Evolutionary conservation across 2,113 vertebrate genomes (phyloP).

Genomic region (Heliornis fulica): DNA sequence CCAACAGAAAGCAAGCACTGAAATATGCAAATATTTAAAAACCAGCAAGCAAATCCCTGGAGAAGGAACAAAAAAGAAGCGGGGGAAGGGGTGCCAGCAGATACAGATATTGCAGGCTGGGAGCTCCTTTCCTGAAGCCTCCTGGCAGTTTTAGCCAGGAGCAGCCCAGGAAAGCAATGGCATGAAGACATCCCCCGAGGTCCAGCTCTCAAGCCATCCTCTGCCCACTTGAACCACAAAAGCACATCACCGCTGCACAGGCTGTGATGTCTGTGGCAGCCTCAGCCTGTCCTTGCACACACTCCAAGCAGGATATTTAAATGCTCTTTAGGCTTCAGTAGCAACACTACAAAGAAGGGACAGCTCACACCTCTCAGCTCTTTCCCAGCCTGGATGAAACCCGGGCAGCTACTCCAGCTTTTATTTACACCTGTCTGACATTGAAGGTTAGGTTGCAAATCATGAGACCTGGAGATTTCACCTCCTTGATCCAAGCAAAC

Average conservation of each 20-base stretch:
- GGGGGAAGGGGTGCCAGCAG: neutral
- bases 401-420: neutral
- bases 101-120: neutral
- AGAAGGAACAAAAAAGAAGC: neutral
- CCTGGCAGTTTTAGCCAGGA: neutral
- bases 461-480: neutral
- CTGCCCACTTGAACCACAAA: neutral
- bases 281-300: neutral
- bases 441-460: neutral
- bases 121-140: neutral
- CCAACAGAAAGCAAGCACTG: conserved; percentile 55
- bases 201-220: neutral
- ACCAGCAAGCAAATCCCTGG: conserved; percentile 6
- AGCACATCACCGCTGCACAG: rapidly evolving
- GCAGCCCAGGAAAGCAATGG: neutral
- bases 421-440: neutral
- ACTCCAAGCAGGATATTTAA: neutral
- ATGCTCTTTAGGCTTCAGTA: neutral
- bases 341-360: neutral
- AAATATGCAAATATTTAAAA: conserved; percentile 55
- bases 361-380: neutral
- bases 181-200: neutral
- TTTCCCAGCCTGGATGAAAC: neutral
- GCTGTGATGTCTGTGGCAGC: neutral
- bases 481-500: neutral